phyloP scores from a whole-genome alignment of 2,113 vertebrate genomes.

The Atherinomorus stipes region DNA sequence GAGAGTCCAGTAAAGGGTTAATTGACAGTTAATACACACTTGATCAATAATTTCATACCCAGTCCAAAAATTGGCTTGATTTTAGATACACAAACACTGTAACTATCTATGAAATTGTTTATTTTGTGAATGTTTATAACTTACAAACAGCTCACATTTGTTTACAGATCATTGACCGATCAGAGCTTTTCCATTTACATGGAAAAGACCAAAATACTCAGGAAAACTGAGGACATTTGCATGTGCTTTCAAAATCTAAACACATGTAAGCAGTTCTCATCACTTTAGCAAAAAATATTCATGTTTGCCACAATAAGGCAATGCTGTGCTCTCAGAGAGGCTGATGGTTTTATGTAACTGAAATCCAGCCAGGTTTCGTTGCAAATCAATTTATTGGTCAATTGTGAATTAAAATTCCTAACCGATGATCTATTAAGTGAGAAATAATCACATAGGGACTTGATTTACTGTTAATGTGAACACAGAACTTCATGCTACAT shows the following conservation, averaged over 20 bases:
- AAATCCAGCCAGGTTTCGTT: neutral
- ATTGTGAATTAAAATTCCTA: neutral
- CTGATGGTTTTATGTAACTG: neutral
- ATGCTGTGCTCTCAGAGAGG: neutral
- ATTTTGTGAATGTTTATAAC: neutral
- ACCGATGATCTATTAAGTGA: constrained; percentile 1
- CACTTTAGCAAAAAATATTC: too few relatives aligned
- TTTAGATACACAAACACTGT: neutral
- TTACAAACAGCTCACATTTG: neutral
- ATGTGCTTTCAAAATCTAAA: too few relatives aligned
- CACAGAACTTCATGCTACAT: neutral
- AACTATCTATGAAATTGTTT: too few relatives aligned
- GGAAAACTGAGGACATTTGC: too few relatives aligned
- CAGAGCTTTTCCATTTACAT: too few relatives aligned
- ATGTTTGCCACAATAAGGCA: neutral
- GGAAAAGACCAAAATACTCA: too few relatives aligned
- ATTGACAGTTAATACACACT: neutral
- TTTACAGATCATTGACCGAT: too few relatives aligned
- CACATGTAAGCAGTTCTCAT: too few relatives aligned
- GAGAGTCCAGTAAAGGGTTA: too few relatives aligned
- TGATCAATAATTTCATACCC: neutral
- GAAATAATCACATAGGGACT: neutral
- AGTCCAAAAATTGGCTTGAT: neutral
- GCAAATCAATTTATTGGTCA: neutral
- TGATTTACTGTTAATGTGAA: neutral